Conservation (phyloP, 2,888 invertebrate genomes). For the Hypsopygia costalis region DNA sequence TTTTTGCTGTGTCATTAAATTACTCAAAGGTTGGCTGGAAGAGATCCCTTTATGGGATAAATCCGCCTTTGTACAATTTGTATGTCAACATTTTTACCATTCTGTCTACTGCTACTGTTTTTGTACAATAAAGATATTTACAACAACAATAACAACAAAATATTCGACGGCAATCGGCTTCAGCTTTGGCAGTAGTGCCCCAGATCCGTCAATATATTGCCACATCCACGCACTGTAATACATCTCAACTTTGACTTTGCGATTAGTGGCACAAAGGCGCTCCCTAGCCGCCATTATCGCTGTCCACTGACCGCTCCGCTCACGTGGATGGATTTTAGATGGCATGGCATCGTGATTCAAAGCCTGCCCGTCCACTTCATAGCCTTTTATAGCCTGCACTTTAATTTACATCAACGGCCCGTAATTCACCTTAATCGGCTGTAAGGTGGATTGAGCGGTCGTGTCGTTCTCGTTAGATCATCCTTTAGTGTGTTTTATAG, state of each 20-base stretch:
- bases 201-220: no score
- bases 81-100: no score
- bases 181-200: no score
- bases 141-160: no score
- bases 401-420: conserved; percentile 11
- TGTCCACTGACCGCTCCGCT: conserved; percentile 9
- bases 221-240: background rate
- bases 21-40: no score
- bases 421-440: conserved; percentile 6
- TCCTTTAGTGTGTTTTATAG: background rate
- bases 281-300: conserved; percentile 15
- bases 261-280: conserved; percentile 20
- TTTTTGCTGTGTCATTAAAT: no score
- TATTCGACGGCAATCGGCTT: no score
- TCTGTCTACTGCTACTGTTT: no score
- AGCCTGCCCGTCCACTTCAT: conserved; percentile 4
- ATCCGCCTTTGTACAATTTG: no score
- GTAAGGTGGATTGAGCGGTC: background rate
- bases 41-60: no score
- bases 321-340: conserved; percentile 8
- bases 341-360: conserved; percentile 1
- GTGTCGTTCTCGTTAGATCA: background rate
- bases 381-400: conserved; percentile 10
- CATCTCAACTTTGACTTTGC: conserved; percentile 5
- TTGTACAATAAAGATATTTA: no score